Base-by-base conservation (phyloP, 2,113 vertebrate genomes). In the Hippocampus comes region DNA sequence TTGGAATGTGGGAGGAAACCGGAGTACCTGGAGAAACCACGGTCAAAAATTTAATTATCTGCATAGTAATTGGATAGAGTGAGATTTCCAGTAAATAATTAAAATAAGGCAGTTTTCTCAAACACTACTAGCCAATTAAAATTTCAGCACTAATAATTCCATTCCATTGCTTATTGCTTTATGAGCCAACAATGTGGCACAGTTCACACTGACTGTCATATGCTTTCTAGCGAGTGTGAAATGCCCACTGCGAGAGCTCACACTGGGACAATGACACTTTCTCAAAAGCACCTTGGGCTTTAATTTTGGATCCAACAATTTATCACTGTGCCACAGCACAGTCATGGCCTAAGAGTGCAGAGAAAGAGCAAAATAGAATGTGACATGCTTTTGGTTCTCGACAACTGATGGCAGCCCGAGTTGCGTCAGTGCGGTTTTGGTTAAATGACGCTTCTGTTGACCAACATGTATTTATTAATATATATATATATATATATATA, bases 371-470 rank as follows among this genome's bases (percentile, higher is more conserved):
- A 46, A 46, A 9, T 27, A 21, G 7, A 46, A 64, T 2, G 21
- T 72, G 71, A 64, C 65, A 25, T 68, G 67, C 70, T 67, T 67
- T 74, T 61, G 61, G 74, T 68, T 82, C 27, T 0, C 65, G 56
- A 72, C 38, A 67, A 75, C 57, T 18, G 41, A 73, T 74, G 71
- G 66, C 73, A 70, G 68, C 67, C 27, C 0, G 30, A 72, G 67
- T 71, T 77, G 66, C 67, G 10, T 86, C 76, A 79, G 63, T 46
- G 63, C 64, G 71, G 77, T 71, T 81, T 72, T 76, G 76, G 63
- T 78, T 73, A 75, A 74, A 84, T 56, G 23, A 73, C 60, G 75
- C 72, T 75, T 78, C 77, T 30, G 80, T 30, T 30, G 30, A 30
- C 30, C 30, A 30, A 30, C 30, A 4, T 30, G 3, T 30, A 30